These are phyloP conservation scores for Pristis pectinata DNA, from an alignment of 2,797 vertebrate species.

Conservation along the genomic window DNA sequence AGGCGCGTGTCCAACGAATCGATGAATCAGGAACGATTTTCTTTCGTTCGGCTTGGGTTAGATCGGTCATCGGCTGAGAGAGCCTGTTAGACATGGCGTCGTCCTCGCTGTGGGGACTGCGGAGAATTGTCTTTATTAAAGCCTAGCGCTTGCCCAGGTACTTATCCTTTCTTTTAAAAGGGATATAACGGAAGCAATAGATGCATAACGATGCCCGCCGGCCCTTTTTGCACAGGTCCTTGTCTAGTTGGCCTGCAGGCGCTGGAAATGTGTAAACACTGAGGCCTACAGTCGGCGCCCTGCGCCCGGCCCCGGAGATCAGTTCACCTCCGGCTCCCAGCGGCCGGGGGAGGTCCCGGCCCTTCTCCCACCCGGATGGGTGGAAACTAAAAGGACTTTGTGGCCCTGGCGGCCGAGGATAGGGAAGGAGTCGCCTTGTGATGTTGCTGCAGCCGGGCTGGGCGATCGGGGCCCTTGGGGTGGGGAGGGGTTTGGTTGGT, in stretches of 20 bases:
- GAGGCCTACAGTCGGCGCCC: background rate
- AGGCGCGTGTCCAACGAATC: background rate
- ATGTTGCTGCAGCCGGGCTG: too few species aligned
- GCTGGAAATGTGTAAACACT: background rate
- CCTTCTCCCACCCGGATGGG: too few species aligned
- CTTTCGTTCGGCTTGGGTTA: background rate
- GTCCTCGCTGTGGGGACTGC: background rate
- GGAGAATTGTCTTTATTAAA: background rate
- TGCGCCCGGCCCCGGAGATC: background rate
- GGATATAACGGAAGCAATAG: background rate
- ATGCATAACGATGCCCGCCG: background rate
- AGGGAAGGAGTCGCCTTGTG: too few species aligned
- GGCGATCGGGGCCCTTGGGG: too few species aligned
- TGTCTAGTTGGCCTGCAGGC: background rate
- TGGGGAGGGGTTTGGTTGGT: too few species aligned
- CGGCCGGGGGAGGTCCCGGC: too few species aligned
- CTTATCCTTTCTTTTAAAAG: too few species aligned
- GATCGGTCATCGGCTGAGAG: background rate
- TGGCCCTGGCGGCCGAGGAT: too few species aligned
- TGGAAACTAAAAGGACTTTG: too few species aligned
- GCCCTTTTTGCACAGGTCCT: too few species aligned
- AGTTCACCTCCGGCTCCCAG: too few species aligned
- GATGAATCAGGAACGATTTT: background rate
- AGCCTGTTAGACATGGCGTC: conserved; percentile 24
- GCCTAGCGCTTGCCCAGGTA: background rate